These are phyloP conservation scores for Esox masquinongy DNA, from an alignment of 2,797 vertebrate genomes.

Conservation along the genomic window DNA sequence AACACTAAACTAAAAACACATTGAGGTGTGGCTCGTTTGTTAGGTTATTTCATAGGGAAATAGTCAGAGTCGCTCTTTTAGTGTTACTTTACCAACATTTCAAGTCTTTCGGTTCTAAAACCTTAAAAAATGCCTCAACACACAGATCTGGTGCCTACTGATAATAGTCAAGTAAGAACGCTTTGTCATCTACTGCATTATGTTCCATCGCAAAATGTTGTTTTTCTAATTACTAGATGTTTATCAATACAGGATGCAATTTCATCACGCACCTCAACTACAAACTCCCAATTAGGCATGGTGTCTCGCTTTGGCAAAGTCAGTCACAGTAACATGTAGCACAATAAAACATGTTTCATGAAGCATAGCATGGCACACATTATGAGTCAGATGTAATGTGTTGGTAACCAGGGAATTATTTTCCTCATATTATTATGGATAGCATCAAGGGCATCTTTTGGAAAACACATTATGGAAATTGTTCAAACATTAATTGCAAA, in stretches of 20 bases:
- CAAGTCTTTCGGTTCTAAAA: too few species aligned
- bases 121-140: too few species aligned
- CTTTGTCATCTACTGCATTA: background rate
- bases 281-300: constrained; percentile 14
- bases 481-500: background rate
- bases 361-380: constrained; percentile 33
- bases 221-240: constrained; percentile 4
- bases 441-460: constrained; percentile 32
- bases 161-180: background rate
- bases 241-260: constrained; percentile 8
- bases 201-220: background rate
- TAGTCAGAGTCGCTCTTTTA: too few species aligned
- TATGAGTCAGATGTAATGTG: constrained; percentile 36
- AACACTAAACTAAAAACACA: too few species aligned
- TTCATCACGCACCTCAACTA: background rate
- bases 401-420: constrained; percentile 20
- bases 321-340: constrained; percentile 25
- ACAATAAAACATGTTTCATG: constrained; percentile 24
- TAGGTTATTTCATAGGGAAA: too few species aligned
- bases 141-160: background rate
- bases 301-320: constrained; percentile 17
- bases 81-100: too few species aligned
- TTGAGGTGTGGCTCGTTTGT: too few species aligned
- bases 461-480: constrained; percentile 27
- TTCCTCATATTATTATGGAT: constrained; percentile 24